A percentile compares a stretch with the other conserved stretches of the same genome.
These are phyloP conservation scores for Mormyrus hasselquistii DNA, from an alignment of 2,797 vertebrate genomes.

Conservation along the genomic window DNA sequence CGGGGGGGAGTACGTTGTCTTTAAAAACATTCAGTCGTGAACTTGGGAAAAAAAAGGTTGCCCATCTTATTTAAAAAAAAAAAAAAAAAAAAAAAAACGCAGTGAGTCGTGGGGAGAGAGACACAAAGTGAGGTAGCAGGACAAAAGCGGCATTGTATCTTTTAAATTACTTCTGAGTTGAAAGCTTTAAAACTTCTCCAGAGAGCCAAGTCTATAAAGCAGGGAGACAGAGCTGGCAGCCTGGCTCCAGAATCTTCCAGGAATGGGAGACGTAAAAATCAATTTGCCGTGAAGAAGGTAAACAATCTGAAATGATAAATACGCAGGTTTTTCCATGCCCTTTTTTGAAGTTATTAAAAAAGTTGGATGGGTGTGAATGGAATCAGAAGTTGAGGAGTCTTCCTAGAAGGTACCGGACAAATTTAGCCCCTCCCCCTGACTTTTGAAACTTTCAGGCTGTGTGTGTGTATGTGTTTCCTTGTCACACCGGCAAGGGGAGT, in stretches of 20 bases:
- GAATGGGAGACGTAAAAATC: constrained; percentile 75
- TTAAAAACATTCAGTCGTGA: constrained; percentile 35
- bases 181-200: constrained; percentile 70
- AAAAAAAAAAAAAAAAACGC: constrained; percentile 25
- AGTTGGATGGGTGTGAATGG: constrained; percentile 48
- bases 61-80: constrained; percentile 18
- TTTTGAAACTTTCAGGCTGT: constrained; percentile 29
- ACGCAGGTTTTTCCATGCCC: constrained; percentile 57
- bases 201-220: constrained; percentile 66
- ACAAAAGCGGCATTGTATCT: constrained; percentile 75
- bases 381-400: constrained; percentile 47
- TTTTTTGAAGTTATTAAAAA: constrained; percentile 56
- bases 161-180: constrained; percentile 65
- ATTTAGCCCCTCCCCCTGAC: neutral
- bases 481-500: neutral
- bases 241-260: constrained; percentile 61
- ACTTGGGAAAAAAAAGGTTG: constrained; percentile 20
- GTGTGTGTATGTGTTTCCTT: neutral
- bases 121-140: constrained; percentile 62
- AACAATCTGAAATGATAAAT: constrained; percentile 75
- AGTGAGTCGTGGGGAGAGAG: constrained; percentile 37
- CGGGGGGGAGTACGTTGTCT: constrained; percentile 8
- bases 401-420: constrained; percentile 49
- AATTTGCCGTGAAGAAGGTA: constrained; percentile 73
- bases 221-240: constrained; percentile 48